A percentile compares a stretch with the other conserved stretches of the same genome.
Evolutionary conservation across 2,113 vertebrate genomes (phyloP).

Genomic region (Tricholaema leucomelas): DNA sequence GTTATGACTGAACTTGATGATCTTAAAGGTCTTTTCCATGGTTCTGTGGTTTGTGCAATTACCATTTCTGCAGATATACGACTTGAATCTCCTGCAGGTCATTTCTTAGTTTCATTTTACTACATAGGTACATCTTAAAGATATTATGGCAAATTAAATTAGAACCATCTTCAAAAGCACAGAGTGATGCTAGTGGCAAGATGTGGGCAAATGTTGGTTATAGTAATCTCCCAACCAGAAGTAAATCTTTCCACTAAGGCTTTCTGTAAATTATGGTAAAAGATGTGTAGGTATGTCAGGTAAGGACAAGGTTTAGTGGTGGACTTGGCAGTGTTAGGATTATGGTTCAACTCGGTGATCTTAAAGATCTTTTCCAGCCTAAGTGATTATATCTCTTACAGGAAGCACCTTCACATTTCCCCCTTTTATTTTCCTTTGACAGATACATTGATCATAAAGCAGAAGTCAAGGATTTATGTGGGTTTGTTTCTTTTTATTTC

Average conservation of each 20-base stretch:
- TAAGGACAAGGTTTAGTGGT: background rate
- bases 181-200: background rate
- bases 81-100: background rate
- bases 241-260: constrained; percentile 39
- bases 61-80: background rate
- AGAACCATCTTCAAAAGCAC: background rate
- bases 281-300: background rate
- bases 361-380: background rate
- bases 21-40: too few species aligned
- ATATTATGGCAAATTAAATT: background rate
- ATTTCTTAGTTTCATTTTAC: background rate
- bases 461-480: constrained; percentile 41
- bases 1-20: too few species aligned
- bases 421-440: constrained; percentile 47
- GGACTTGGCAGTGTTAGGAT: background rate
- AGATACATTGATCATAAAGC: constrained; percentile 40
- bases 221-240: constrained; percentile 26
- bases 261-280: constrained; percentile 49
- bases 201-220: constrained; percentile 25
- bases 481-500: background rate
- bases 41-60: background rate
- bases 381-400: constrained; percentile 10
- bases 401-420: constrained; percentile 1
- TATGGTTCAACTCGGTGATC: accelerated
- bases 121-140: background rate